phyloP scores from a whole-genome alignment of 2,888 invertebrate species.

The Nomada hirtipes region DNA sequence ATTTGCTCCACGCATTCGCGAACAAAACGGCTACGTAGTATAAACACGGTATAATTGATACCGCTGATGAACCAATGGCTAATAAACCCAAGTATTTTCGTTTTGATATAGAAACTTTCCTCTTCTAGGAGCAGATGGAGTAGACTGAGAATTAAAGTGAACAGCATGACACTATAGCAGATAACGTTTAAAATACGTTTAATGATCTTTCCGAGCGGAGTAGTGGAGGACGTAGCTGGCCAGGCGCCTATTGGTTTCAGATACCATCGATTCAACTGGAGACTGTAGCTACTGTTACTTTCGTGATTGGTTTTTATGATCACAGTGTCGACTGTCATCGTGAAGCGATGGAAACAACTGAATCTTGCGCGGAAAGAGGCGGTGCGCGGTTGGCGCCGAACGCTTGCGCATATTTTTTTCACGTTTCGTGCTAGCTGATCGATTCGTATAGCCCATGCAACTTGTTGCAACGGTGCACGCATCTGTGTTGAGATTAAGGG shows the following conservation, averaged over 20 bases:
- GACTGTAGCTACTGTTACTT: slow-evolving; percentile 53
- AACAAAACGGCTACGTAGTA: slow-evolving; percentile 58
- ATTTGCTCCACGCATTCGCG: slow-evolving; percentile 56
- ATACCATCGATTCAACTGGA: slow-evolving; percentile 63
- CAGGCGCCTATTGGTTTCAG: slow-evolving; percentile 65
- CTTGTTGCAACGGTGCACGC: neutral
- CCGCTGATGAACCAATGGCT: slow-evolving; percentile 69
- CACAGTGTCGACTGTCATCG: neutral
- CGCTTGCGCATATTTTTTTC: slow-evolving; percentile 3
- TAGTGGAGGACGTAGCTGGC: slow-evolving; percentile 43
- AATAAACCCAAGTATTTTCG: slow-evolving; percentile 69
- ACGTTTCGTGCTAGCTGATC: neutral
- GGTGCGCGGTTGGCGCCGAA: neutral
- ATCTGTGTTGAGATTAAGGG: neutral
- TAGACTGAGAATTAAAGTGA: slow-evolving; percentile 59
- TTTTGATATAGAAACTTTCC: neutral
- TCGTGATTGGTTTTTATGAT: no score
- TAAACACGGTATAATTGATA: slow-evolving; percentile 67
- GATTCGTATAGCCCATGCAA: neutral
- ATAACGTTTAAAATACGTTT: slow-evolving; percentile 9
- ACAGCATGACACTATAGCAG: slow-evolving; percentile 52
- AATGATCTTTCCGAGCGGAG: neutral
- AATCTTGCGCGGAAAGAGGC: no score
- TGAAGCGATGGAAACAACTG: neutral
- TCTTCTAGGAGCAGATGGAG: slow-evolving; percentile 65